Evolutionary conservation across 2,113 vertebrate species (phyloP).

Genomic region (Entosphenus tridentatus): DNA sequence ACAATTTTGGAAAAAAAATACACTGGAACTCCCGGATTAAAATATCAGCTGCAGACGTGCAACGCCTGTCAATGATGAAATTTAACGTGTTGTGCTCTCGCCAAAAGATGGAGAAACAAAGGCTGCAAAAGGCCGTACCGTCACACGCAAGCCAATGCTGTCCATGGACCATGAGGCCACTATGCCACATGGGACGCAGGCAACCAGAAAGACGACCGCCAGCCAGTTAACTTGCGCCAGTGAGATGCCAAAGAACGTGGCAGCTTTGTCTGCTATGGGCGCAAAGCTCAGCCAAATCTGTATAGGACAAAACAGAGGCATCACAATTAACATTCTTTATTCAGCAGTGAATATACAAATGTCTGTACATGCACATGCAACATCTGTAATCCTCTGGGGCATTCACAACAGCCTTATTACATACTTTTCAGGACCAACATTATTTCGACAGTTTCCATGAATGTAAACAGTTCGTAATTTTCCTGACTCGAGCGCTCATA

Average conservation of each 20-base stretch:
- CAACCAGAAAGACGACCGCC: conserved; percentile 48
- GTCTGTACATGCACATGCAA: neutral
- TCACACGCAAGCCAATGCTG: conserved; percentile 31
- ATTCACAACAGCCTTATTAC: neutral
- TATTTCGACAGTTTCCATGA: neutral
- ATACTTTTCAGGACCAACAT: neutral
- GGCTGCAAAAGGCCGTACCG: neutral
- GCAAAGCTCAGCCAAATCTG: conserved; percentile 82
- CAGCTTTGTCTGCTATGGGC: conserved; percentile 45
- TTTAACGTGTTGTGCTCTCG: too few species aligned
- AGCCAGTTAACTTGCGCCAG: conserved; percentile 48
- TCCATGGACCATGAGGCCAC: conserved; percentile 64
- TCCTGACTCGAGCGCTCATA: too few species aligned
- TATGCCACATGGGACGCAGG: conserved; percentile 45
- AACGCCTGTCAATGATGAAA: too few species aligned
- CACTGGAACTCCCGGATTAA: too few species aligned
- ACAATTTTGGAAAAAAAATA: too few species aligned
- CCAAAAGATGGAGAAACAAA: too few species aligned
- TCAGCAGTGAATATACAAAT: neutral
- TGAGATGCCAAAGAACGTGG: conserved; percentile 25
- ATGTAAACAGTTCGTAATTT: neutral
- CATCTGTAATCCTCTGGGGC: neutral
- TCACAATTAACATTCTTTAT: conserved; percentile 4
- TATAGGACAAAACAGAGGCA: conserved; percentile 5
- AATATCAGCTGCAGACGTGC: too few species aligned